Evolutionary conservation across 2,797 vertebrate species (phyloP).

Genomic region (Mycteria americana): DNA sequence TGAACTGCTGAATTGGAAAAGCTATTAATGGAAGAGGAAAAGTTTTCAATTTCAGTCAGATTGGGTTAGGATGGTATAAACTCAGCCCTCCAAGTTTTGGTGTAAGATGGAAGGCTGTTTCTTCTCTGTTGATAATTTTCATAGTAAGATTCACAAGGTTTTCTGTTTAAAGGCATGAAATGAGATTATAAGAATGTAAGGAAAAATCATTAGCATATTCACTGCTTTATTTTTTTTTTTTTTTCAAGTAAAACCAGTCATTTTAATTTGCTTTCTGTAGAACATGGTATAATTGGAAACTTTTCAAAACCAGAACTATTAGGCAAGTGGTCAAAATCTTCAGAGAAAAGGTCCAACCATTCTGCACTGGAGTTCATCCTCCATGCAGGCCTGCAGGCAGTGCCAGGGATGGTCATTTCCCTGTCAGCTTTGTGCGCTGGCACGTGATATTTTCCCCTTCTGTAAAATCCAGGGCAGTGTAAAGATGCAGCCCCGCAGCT

Average conservation of each 20-base stretch:
- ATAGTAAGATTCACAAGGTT: slow-evolving; percentile 51
- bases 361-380: background rate
- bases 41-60: slow-evolving; percentile 53
- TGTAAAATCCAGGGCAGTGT: background rate
- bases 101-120: slow-evolving; percentile 32
- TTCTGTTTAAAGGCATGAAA: slow-evolving; percentile 59
- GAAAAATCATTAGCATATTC: slow-evolving; percentile 30
- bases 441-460: background rate
- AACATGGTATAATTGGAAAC: slow-evolving; percentile 8
- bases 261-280: slow-evolving; percentile 54
- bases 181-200: slow-evolving; percentile 56
- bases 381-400: background rate
- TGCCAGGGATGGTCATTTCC: background rate
- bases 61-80: slow-evolving; percentile 47
- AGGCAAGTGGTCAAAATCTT: slow-evolving; percentile 27
- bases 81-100: slow-evolving; percentile 41
- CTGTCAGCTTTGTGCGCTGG: fast-evolving
- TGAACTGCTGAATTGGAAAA: slow-evolving; percentile 54
- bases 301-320: slow-evolving; percentile 18
- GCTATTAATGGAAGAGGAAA: slow-evolving; percentile 37
- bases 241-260: background rate
- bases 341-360: background rate
- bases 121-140: slow-evolving; percentile 49
- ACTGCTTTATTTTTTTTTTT: background rate
- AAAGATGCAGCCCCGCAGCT: background rate